These are phyloP conservation scores for Aethes cnicana DNA, from an alignment of 2,888 invertebrate genomes.

Conservation along the genomic window DNA sequence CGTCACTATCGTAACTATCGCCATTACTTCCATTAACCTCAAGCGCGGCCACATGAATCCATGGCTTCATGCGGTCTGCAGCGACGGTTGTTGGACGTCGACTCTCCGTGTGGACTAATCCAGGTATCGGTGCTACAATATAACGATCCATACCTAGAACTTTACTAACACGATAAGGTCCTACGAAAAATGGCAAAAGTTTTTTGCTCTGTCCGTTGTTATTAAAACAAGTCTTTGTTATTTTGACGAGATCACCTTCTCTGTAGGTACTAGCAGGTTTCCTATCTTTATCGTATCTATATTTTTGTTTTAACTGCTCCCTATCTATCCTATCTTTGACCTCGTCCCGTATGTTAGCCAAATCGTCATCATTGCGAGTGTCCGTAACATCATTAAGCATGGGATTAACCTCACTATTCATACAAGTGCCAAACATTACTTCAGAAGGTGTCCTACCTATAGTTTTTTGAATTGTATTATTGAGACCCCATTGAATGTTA, in stretches of 20 bases:
- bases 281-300: slow-evolving; percentile 7
- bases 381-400: not conserved
- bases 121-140: slow-evolving; percentile 13
- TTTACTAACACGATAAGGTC: slow-evolving; percentile 17
- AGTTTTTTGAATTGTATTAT: slow-evolving; percentile 41
- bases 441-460: slow-evolving; percentile 37
- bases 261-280: slow-evolving; percentile 8
- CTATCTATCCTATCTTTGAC: slow-evolving; percentile 8
- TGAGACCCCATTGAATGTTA: slow-evolving; percentile 38
- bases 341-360: not conserved
- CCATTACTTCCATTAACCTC: not conserved
- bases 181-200: slow-evolving; percentile 21
- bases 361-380: not conserved
- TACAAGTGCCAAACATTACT: slow-evolving; percentile 37
- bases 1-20: not conserved
- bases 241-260: slow-evolving; percentile 21
- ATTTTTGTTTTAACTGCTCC: slow-evolving; percentile 16
- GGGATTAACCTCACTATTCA: slow-evolving; percentile 15
- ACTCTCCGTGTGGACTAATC: slow-evolving; percentile 7
- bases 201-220: slow-evolving; percentile 26
- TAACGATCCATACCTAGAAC: slow-evolving; percentile 21
- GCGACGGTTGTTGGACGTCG: slow-evolving; percentile 6
- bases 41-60: not conserved
- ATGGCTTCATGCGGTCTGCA: slow-evolving; percentile 1
- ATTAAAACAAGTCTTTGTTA: slow-evolving; percentile 20